Evolutionary conservation across 2,888 invertebrate genomes (phyloP), one percentile per base, ranked within the genome.

Genomic region (Thumatha senex): DNA sequence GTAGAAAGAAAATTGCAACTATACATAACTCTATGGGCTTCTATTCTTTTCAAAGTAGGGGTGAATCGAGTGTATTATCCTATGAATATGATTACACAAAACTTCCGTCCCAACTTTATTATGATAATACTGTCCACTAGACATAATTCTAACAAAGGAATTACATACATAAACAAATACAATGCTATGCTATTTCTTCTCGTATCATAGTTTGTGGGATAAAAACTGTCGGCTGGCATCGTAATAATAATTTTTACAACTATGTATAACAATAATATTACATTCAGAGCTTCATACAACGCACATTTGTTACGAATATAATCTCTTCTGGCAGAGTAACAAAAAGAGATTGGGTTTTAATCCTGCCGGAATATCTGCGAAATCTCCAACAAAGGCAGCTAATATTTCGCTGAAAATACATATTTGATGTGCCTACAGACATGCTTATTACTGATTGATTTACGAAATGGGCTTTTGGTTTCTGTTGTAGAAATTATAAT

Each of bases 321-420:
- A 79, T 80, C 75, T 78, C 72, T 78, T 79, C 73, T 76, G 78
- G 76, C 72, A 74, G 66, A 71, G 72, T 72, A 78, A 79, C 82
- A 79, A 80, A 80, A 83, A 79, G 77, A 81, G 79, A 80, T 82
- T 80, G 74, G 70, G 72, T 72, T 78, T 78, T 82, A 82, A 83
- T 83, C 80, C 80, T 73, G 67, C 66, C 68, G 65, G 70, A 78
- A 76, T 80, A 78, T 82, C 77, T 70, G 69, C 68, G 63, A 72
- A 68, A 74, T 71, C 68, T 67, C 63, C 63, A 69, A 73, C 72
- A 72, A 72, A 70, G 58, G 67, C 64, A 61, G 64, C 64, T 72
- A 70, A 73, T 71, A 72, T 70, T 70, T 63, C 59, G 64, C 66
- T 74, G 71, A 72, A 73, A 75, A 76, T 74, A 76, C 63, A 70